phyloP scores from a whole-genome alignment of 1,140 invertebrate species.

The Trialeurodes vaporariorum region DNA sequence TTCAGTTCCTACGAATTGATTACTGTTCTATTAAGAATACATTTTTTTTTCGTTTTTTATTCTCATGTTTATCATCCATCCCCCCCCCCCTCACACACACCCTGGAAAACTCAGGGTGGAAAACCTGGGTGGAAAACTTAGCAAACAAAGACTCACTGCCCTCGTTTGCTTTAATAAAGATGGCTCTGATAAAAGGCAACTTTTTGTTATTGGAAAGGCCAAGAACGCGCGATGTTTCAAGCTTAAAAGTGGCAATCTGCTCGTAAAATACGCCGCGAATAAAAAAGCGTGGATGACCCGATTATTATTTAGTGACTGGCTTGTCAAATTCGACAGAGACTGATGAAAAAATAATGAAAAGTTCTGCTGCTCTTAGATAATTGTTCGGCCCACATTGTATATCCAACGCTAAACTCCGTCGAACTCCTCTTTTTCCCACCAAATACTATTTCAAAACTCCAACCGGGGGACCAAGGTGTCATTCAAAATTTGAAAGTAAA shows the following conservation, averaged over 20 bases:
- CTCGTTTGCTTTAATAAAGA: conserved; percentile 30
- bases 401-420: conserved; percentile 15
- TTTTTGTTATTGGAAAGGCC: conserved; percentile 34
- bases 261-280: too few species aligned
- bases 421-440: conserved; percentile 2
- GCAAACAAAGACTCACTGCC: conserved; percentile 34
- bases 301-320: conserved; percentile 25
- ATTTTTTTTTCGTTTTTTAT: too few species aligned
- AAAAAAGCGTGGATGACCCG: conserved; percentile 36
- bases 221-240: conserved; percentile 35
- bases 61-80: too few species aligned
- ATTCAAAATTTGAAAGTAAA: too few species aligned
- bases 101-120: too few species aligned
- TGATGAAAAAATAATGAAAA: conserved; percentile 21
- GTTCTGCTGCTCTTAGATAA: conserved; percentile 22
- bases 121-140: conserved; percentile 33
- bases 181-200: conserved; percentile 32
- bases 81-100: too few species aligned
- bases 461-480: too few species aligned
- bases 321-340: conserved; percentile 19
- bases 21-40: too few species aligned
- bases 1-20: too few species aligned
- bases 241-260: too few species aligned
- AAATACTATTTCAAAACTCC: too few species aligned
- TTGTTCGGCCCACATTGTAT: conserved; percentile 17